A percentile compares a stretch with the other conserved stretches of the same genome.
Evolutionary conservation across 2,888 invertebrate genomes (phyloP).

Genomic region (Argyresthia albistria): DNA sequence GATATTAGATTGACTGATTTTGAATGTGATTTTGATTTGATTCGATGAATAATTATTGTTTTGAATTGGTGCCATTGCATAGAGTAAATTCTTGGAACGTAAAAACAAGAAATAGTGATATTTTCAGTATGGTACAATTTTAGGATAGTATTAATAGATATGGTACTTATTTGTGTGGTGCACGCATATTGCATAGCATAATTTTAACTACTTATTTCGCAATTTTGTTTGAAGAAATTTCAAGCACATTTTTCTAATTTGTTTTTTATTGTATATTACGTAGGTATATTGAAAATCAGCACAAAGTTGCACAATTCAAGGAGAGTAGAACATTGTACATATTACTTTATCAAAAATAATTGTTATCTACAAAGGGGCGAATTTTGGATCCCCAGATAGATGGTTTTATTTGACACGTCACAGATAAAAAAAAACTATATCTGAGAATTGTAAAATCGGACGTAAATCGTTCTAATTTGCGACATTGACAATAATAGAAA

Average conservation of each 20-base stretch:
- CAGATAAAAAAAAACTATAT: too few relatives aligned
- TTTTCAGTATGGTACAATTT: slow-evolving; percentile 15
- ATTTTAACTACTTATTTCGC: neutral
- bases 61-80: slow-evolving; percentile 28
- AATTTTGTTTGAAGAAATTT: neutral
- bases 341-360: too few relatives aligned
- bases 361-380: too few relatives aligned
- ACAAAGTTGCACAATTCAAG: too few relatives aligned
- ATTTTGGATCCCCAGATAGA: too few relatives aligned
- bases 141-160: slow-evolving; percentile 30
- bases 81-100: slow-evolving; percentile 7
- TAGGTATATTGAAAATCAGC: neutral
- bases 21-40: slow-evolving; percentile 1
- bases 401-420: too few relatives aligned
- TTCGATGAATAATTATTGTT: neutral
- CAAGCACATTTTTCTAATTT: neutral
- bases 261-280: neutral
- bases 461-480: too few relatives aligned
- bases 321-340: too few relatives aligned
- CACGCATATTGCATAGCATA: neutral
- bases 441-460: too few relatives aligned
- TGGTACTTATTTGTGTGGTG: too few relatives aligned
- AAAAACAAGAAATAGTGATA: too few relatives aligned
- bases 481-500: too few relatives aligned
- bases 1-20: neutral